Base-by-base conservation (phyloP, 2,797 vertebrate genomes). In the Paramormyrops hopkinsi region DNA sequence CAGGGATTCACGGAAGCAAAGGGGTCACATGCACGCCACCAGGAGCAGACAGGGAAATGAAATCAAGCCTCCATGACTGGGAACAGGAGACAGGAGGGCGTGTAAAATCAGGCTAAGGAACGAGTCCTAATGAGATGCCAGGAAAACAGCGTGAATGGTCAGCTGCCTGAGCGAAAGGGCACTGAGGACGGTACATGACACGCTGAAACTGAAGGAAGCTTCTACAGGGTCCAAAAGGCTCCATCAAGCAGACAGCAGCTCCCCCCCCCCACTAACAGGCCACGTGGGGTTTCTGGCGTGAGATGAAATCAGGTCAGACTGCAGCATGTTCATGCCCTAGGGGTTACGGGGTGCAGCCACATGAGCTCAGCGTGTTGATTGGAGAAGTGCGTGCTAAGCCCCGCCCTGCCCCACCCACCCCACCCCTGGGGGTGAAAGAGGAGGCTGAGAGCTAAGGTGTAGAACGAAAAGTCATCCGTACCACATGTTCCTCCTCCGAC, bases 401-500 rank as follows among this genome's bases (percentile, higher is more conserved):
- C 62, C 2, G 5, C 59, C 11, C 59, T 4, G 0, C 1, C 8
- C 33, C 29, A n/a, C 46, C 73, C 69, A 3, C 50, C 7, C 65
- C 25, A 12, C 0, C 56, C 53, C 88, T 33, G 29, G 14, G 19
- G 12, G 33, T 41, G 46, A 69, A 73, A 37, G 25, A 25, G 3
- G 56, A 79, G 51, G 9, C 37, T 37, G 54, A n/a, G 83, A 92
- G 92, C 90, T 91, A 65, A 91, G 88, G 92, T 91, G 90, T 88
- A 91, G 93, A 95, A 93, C 93, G 93, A 96, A 96, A 96, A 96
- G 93, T 91, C 90, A 89, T 93, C 93, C 98, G 65, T 99, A 99
- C 98, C 98, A 94, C 96, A 95, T 95, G 96, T 94, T 98, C 97
- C 91, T 97, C 97, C 91, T 90, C 93, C 93, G 97, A 94, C 91